A percentile compares a stretch with the other conserved stretches of the same genome.
phyloP scores from a whole-genome alignment of 2,113 vertebrate genomes.

The Oryzias javanicus region DNA sequence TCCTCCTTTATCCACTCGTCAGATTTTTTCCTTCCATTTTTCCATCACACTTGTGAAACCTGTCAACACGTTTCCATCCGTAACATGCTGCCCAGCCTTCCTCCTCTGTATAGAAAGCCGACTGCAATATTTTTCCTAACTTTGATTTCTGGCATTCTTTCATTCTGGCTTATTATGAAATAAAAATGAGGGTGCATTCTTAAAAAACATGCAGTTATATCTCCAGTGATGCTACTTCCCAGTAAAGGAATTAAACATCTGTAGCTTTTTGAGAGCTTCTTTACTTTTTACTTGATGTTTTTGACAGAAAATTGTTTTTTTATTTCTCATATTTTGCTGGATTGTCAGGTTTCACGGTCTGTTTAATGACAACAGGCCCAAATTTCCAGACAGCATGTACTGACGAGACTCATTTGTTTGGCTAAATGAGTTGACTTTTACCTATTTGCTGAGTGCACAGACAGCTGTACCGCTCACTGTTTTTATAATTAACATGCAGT shows the following conservation, averaged over 20 bases:
- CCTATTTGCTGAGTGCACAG: not conserved
- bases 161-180: constrained; percentile 15
- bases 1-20: too few relatives aligned
- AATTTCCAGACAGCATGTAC: constrained; percentile 20
- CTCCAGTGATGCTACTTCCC: constrained; percentile 20
- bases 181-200: constrained; percentile 7
- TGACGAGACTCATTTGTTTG: constrained; percentile 7
- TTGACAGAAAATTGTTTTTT: constrained; percentile 34
- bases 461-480: constrained; percentile 6
- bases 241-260: constrained; percentile 30
- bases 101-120: too few relatives aligned
- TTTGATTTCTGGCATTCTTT: not conserved
- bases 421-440: constrained; percentile 8
- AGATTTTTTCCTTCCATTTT: too few relatives aligned
- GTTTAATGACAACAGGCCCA: constrained; percentile 42
- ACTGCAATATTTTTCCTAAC: too few relatives aligned
- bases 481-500: constrained; percentile 4
- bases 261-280: constrained; percentile 14
- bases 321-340: constrained; percentile 22
- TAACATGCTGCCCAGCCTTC: too few relatives aligned
- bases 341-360: constrained; percentile 37
- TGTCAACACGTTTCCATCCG: too few relatives aligned
- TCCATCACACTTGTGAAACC: too few relatives aligned
- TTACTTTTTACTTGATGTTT: constrained; percentile 18
- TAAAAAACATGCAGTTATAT: constrained; percentile 14